Base-by-base conservation (phyloP, 2,888 invertebrate species). In the Thumatha senex region DNA sequence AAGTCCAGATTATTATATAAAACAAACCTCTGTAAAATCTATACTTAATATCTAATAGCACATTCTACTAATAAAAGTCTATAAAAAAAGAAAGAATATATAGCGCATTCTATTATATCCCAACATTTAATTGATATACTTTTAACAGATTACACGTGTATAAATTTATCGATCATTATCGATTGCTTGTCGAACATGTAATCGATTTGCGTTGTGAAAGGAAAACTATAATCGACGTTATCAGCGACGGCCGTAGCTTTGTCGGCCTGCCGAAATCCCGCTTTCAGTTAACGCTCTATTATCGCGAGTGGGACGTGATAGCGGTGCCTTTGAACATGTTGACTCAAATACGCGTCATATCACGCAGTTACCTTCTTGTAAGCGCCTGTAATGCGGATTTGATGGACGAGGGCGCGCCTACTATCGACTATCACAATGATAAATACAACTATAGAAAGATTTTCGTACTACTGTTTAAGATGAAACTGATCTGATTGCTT, bases 241-340 rank as follows among this genome's bases (percentile, higher is more conserved):
- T 87, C 87, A 76, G 76, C 67, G 44, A 68, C 72, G 76, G 67
- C 58, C 59, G 62, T 54, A 58, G 76, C 87, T 90, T 90, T 91
- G 89, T 88, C 89, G 89, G 87, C 72, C 78, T 77, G 84, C 87
- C 86, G 83, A 89, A 90, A 89, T 89, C 87, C 86, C 74, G 80
- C 81, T 82, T 82, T 80, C 74, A 82, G 83, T 86, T 84, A 78
- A 82, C 82, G 74, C 75, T 70, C 76, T 81, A 84, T 89, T 74
- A 86, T 82, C 81, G 80, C 76, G 71, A 72, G 74, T 70, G 61
- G 67, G 67, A 56, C 15, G 60, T 58, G 90, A 91, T 91, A 90
- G 89, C 90, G 90, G 91, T 61, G 54, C 73, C 82, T 90, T 90
- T 90, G 86, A 86, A 66, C 62, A 24, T 83, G 80, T 84, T 86